These are phyloP conservation scores for Dicrurus megarhynchus DNA, from an alignment of 2,113 vertebrate genomes.

Conservation along the genomic window DNA sequence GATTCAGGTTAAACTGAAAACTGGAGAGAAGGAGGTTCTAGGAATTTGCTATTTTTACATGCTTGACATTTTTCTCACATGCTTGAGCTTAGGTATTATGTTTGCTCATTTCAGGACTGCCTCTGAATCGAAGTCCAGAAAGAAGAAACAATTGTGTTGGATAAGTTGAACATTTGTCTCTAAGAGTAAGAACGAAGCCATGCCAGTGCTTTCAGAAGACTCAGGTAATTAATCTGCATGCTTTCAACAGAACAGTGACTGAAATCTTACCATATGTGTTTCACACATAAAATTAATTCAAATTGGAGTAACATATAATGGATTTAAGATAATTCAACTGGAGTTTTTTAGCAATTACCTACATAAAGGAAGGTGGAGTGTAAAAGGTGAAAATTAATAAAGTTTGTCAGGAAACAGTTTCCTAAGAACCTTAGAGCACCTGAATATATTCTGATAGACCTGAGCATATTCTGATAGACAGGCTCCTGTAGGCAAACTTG, in stretches of 20 bases:
- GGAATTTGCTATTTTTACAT: neutral
- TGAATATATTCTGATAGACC: neutral
- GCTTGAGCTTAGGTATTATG: neutral
- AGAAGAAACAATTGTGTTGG: neutral
- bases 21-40: neutral
- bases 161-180: neutral
- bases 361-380: neutral
- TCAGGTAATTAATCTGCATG: conserved; percentile 75
- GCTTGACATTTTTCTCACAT: neutral
- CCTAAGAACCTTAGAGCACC: neutral
- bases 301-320: neutral
- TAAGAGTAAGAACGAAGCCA: conserved; percentile 60
- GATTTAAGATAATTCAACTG: neutral
- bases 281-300: neutral
- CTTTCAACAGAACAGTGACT: neutral
- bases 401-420: neutral
- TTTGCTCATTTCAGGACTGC: conserved; percentile 19
- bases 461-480: neutral
- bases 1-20: neutral
- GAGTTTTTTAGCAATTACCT: neutral
- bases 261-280: neutral
- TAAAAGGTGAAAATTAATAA: neutral
- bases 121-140: neutral
- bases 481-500: neutral
- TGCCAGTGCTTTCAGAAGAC: conserved; percentile 86